A percentile compares a stretch with the other conserved stretches of the same genome.
Conservation (phyloP, 1,140 invertebrate species). For the Drosophila seguyi region DNA sequence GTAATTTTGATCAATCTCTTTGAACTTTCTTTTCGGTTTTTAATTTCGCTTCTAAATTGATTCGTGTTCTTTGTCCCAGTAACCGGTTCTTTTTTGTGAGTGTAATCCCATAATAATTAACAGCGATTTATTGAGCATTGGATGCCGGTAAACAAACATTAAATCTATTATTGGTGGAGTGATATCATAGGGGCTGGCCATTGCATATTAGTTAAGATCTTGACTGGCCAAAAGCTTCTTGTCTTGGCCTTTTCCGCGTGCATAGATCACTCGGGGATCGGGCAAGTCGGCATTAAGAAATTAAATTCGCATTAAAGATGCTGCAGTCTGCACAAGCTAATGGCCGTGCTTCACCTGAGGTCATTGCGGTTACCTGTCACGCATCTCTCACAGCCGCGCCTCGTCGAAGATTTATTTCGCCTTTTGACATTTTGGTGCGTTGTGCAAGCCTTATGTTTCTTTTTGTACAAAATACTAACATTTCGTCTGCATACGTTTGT, state of each 20-base stretch:
- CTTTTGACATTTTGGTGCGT: conserved; percentile 57
- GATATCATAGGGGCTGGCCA: conserved; percentile 32
- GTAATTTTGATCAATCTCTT: conserved; percentile 1
- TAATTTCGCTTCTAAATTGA: conserved; percentile 1
- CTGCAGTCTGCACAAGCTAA: conserved; percentile 30
- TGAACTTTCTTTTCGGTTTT: conserved; percentile 17
- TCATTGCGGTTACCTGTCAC: conserved; percentile 42
- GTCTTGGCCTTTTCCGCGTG: conserved; percentile 34
- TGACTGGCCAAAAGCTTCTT: conserved; percentile 23
- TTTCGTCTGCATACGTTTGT: conserved; percentile 24
- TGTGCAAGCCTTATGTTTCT: conserved; percentile 31
- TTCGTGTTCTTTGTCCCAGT: conserved; percentile 21
- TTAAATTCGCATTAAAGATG: conserved; percentile 57
- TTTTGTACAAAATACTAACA: conserved; percentile 26
- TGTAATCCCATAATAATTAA: conserved; percentile 40
- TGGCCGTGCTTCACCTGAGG: conserved; percentile 44
- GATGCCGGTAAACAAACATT: conserved; percentile 28
- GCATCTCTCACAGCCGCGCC: conserved; percentile 51
- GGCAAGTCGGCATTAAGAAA: conserved; percentile 33
- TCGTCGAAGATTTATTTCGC: conserved; percentile 32
- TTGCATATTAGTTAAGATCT: conserved; percentile 65
- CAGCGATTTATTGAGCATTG: conserved; percentile 48
- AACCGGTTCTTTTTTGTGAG: conserved; percentile 51
- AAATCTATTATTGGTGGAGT: conserved; percentile 34
- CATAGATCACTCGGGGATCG: conserved; percentile 22